A percentile compares a stretch with the other conserved stretches of the same genome.
Conservation (phyloP, 1,140 invertebrate species). For the Drosophila saltans region DNA sequence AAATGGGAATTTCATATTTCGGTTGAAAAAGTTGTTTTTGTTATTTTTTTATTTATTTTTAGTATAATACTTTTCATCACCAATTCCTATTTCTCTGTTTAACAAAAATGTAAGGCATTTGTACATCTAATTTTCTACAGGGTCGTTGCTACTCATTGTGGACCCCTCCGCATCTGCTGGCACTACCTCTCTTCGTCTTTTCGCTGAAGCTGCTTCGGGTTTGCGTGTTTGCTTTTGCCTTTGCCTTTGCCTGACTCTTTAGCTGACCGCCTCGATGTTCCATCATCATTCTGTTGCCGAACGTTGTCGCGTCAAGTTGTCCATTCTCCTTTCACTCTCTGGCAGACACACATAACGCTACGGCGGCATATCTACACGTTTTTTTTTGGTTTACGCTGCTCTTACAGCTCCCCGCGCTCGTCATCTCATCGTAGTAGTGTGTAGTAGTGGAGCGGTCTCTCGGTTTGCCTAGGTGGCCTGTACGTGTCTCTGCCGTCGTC, state of each 20-base stretch:
- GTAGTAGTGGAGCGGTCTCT: constrained; percentile 1
- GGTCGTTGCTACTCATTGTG: constrained; percentile 16
- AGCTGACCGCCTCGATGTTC: constrained; percentile 4
- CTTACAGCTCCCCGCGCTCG: background rate
- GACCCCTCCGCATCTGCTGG: no score
- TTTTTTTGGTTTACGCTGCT: constrained; percentile 16
- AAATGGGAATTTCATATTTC: no score
- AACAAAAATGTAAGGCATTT: constrained; percentile 8
- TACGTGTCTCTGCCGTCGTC: constrained; percentile 43
- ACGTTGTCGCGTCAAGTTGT: constrained; percentile 60
- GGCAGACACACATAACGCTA: constrained; percentile 24
- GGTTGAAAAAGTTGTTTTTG: no score
- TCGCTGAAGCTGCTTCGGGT: no score
- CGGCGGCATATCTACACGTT: constrained; percentile 30
- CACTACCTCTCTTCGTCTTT: no score
- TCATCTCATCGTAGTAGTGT: background rate
- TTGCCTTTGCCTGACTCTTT: constrained; percentile 38
- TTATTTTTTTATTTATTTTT: background rate
- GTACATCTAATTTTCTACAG: constrained; percentile 21
- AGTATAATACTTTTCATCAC: background rate
- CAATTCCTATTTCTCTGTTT: background rate
- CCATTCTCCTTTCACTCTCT: constrained; percentile 1
- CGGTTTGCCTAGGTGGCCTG: constrained; percentile 30
- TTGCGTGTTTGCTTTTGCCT: constrained; percentile 16
- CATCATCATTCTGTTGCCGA: constrained; percentile 59